Evolutionary conservation across 2,797 vertebrate genomes (phyloP).

Genomic region (Potorous gilbertii): DNA sequence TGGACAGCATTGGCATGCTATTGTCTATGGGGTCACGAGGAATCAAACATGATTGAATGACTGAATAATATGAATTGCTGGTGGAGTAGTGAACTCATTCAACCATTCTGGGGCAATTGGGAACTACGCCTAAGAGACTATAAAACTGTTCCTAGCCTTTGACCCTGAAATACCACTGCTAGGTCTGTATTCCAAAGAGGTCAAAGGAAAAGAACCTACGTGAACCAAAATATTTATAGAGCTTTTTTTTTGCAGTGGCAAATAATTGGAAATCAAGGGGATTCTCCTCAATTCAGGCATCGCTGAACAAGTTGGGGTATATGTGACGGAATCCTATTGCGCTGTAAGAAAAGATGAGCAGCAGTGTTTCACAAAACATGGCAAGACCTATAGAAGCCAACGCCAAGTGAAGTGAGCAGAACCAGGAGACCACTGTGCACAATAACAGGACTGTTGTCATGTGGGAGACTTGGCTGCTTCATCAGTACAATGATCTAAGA

Average conservation of each 20-base stretch:
- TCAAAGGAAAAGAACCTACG: not conserved
- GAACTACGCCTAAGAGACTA: not conserved
- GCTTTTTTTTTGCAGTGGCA: not conserved
- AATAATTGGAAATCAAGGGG: not conserved
- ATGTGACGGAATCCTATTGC: not conserved
- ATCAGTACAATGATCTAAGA: not conserved
- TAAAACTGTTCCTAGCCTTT: not conserved
- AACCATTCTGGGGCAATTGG: not conserved
- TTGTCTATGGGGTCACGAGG: not conserved
- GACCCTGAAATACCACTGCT: not conserved
- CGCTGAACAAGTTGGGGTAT: not conserved
- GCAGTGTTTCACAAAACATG: not conserved
- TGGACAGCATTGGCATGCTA: not conserved
- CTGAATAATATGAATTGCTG: not conserved
- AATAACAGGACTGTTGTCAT: not conserved
- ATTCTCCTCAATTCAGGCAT: not conserved
- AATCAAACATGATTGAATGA: not conserved
- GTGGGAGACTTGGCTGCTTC: not conserved
- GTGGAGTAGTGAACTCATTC: not conserved
- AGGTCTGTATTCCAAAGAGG: not conserved
- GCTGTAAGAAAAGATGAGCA: not conserved
- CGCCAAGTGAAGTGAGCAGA: not conserved
- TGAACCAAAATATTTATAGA: not conserved
- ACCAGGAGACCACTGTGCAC: not conserved
- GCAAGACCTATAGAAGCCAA: too few relatives aligned